Percentiles rank a stretch among this genome's conserved stretches.
Conservation (phyloP, 2,888 invertebrate genomes). For the Agrochola lota region DNA sequence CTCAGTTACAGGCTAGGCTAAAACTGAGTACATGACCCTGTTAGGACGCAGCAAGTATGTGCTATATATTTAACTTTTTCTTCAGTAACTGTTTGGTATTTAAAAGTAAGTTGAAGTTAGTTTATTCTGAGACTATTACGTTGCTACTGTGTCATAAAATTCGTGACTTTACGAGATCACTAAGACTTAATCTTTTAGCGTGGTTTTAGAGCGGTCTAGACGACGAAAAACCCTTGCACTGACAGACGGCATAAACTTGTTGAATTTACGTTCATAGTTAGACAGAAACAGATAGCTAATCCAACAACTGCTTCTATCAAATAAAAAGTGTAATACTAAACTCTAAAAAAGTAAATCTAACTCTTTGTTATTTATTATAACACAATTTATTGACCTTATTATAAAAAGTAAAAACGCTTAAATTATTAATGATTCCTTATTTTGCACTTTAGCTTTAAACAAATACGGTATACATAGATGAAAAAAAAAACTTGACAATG, state of each 20-base stretch:
- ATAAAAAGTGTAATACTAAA: not conserved
- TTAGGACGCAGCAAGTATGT: too few species aligned
- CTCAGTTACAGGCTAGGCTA: too few species aligned
- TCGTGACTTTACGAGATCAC: too few species aligned
- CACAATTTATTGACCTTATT: not conserved
- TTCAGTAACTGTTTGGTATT: not conserved
- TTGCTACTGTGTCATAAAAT: too few species aligned
- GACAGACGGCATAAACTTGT: constrained; percentile 20
- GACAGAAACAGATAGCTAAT: not conserved
- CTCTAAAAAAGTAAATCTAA: not conserved
- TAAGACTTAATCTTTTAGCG: constrained; percentile 23
- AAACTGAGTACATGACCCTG: too few species aligned
- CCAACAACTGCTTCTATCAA: not conserved
- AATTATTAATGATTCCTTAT: not conserved
- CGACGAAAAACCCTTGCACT: not conserved
- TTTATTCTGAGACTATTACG: too few species aligned
- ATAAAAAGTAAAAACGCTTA: too few species aligned
- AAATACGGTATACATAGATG: not conserved
- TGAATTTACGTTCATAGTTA: constrained; percentile 14
- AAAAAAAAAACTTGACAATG: too few species aligned
- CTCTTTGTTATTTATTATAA: not conserved
- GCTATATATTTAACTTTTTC: not conserved
- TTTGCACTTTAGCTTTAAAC: not conserved
- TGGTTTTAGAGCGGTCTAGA: constrained; percentile 17
- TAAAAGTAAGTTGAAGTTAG: too few species aligned